Evolutionary conservation across 2,888 invertebrate genomes (phyloP).

Genomic region (Limenitis camilla): DNA sequence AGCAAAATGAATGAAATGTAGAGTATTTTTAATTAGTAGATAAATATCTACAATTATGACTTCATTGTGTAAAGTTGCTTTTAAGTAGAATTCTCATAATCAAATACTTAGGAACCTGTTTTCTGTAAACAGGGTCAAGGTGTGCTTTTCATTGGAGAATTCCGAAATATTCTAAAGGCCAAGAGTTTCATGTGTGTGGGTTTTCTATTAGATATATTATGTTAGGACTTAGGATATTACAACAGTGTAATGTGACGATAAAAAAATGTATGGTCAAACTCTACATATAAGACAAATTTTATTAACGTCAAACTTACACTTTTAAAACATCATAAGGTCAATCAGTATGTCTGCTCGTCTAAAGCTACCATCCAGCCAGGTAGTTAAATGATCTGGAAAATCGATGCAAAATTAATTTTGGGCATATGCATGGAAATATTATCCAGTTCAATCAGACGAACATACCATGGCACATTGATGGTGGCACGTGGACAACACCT

Average conservation of each 20-base stretch:
- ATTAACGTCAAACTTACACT: too few relatives aligned
- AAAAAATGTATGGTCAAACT: too few relatives aligned
- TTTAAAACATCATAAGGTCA: too few relatives aligned
- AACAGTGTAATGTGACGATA: too few relatives aligned
- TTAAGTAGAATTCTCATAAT: not conserved
- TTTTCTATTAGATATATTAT: constrained; percentile 1
- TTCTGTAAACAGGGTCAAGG: constrained; percentile 18
- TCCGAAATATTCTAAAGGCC: constrained; percentile 11
- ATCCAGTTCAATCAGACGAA: constrained; percentile 11
- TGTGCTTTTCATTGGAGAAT: constrained; percentile 14
- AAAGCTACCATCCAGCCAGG: too few relatives aligned
- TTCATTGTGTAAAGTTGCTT: constrained; percentile 4
- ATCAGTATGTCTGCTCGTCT: too few relatives aligned
- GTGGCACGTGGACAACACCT: constrained; percentile 18
- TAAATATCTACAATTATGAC: constrained; percentile 1
- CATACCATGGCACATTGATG: not conserved
- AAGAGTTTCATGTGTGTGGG: constrained; percentile 4
- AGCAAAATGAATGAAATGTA: not conserved
- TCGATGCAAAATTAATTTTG: constrained; percentile 1
- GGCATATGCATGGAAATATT: constrained; percentile 5
- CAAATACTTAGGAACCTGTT: constrained; percentile 8
- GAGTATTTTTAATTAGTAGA: not conserved
- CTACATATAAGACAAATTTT: too few relatives aligned
- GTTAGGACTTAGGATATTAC: not conserved
- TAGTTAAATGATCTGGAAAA: not conserved